These are phyloP conservation scores for Gymnocypris eckloni DNA, from an alignment of 2,797 vertebrate genomes.

Conservation along the genomic window DNA sequence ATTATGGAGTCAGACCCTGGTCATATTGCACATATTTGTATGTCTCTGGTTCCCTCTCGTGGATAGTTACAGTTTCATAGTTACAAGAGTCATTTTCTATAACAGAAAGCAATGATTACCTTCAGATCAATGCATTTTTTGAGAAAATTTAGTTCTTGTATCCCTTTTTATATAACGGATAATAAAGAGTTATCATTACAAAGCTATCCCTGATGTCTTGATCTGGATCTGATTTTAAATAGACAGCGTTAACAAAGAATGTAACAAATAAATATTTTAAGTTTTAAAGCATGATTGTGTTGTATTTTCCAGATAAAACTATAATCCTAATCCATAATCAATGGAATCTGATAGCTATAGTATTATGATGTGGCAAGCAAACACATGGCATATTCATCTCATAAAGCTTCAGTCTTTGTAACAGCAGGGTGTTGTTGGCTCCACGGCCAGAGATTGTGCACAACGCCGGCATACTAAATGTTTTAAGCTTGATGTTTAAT, in stretches of 20 bases:
- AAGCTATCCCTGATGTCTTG: background rate
- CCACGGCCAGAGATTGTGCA: background rate
- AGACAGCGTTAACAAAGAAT: background rate
- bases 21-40: background rate
- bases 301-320: background rate
- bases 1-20: background rate
- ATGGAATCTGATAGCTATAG: background rate
- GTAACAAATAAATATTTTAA: background rate
- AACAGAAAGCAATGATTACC: background rate
- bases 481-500: background rate
- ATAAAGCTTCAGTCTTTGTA: background rate
- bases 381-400: background rate
- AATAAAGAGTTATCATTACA: background rate
- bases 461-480: too few relatives aligned
- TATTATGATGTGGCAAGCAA: background rate
- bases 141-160: background rate
- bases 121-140: background rate
- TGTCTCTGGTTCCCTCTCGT: constrained; percentile 31
- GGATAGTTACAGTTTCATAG: background rate
- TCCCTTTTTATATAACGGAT: background rate
- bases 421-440: background rate
- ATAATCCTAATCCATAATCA: background rate
- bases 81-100: background rate
- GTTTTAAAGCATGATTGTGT: background rate
- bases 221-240: background rate